Conservation (phyloP, 2,888 invertebrate genomes). For the Plagodis dolabraria region DNA sequence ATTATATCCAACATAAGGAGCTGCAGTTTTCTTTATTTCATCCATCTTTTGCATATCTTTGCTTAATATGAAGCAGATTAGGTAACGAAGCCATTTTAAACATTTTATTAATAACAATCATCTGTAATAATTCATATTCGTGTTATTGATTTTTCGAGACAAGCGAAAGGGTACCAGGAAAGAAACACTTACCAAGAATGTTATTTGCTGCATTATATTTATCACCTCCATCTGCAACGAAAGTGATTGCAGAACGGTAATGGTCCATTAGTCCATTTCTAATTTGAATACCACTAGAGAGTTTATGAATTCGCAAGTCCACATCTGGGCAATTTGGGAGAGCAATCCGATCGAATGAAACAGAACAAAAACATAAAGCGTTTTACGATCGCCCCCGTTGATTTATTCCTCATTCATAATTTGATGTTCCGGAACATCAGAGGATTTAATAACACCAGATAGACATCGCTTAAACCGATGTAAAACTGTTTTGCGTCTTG, state of each 20-base stretch:
- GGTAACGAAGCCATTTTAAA: too few species aligned
- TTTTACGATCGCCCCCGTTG: conserved; percentile 79
- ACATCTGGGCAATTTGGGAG: conserved; percentile 76
- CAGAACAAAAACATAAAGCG: conserved; percentile 82
- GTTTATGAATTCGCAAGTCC: conserved; percentile 63
- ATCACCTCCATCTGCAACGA: conserved; percentile 28
- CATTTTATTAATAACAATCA: too few species aligned
- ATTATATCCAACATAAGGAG: too few species aligned
- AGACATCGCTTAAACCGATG: conserved; percentile 79
- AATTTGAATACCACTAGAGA: conserved; percentile 52
- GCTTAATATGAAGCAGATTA: too few species aligned
- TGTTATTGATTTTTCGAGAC: too few species aligned
- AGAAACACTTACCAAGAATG: conserved; percentile 10
- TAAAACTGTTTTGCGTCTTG: conserved; percentile 79
- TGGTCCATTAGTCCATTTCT: conserved; percentile 53
- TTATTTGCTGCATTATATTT: conserved; percentile 16
- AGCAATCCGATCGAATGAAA: conserved; percentile 67
- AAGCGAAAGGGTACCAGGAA: conserved; percentile 8
- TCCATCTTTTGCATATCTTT: too few species aligned
- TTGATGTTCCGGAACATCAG: conserved; percentile 82
- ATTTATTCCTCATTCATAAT: conserved; percentile 84
- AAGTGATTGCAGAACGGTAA: conserved; percentile 40
- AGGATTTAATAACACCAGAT: conserved; percentile 81
- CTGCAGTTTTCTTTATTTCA: too few species aligned
- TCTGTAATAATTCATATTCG: too few species aligned